Base-by-base conservation (phyloP, 2,113 vertebrate species). In the Nerophis ophidion region DNA sequence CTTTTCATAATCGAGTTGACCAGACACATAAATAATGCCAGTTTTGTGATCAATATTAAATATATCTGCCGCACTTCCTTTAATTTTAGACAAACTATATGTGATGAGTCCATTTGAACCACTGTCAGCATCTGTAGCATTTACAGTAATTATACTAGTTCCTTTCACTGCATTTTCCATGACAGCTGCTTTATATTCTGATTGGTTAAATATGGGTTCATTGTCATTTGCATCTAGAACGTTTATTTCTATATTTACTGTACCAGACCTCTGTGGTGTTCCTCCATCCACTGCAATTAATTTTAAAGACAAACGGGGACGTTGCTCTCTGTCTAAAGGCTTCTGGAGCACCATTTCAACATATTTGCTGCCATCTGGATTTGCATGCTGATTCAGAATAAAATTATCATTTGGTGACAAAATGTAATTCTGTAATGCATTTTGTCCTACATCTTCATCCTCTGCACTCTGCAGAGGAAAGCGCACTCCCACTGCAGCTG, bases 211-310 rank as follows among this genome's bases (percentile, higher is more conserved):
- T 1, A 65, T 13, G 0, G 84, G 84, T 0, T 55, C 17, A 15
- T 86, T 86, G 2, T 86, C 84, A 14, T 86, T 86, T 0, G 0
- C 51, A 26, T 86, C 84, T 34, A 86, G 45, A 0, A 90, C 89
- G 1, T 57, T 74, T 7, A 92, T 74, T 1, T 79, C 63, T 63
- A 92, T 88, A n/a, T 47, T 65, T 0, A 84, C 66, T 0, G 79
- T 90, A 8, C 88, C 88, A 5, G 90, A 88, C 55, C 60, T 74
- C 44, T 82, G 77, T 0, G 90, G 90, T 4, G 62, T 61, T 7
- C 91, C 90, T 0, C 91, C 90, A 11, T 92, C 91, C 13, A 79
- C 75, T 4, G 89, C 90, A 0, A 80, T 86, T 12, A 91, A 65
- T 16, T 84, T 63, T 5, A 91, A 47, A 8, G 82, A 57, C 5